Evolutionary conservation across 2,113 vertebrate genomes (phyloP).

Genomic region (Callopanchax toddi): DNA sequence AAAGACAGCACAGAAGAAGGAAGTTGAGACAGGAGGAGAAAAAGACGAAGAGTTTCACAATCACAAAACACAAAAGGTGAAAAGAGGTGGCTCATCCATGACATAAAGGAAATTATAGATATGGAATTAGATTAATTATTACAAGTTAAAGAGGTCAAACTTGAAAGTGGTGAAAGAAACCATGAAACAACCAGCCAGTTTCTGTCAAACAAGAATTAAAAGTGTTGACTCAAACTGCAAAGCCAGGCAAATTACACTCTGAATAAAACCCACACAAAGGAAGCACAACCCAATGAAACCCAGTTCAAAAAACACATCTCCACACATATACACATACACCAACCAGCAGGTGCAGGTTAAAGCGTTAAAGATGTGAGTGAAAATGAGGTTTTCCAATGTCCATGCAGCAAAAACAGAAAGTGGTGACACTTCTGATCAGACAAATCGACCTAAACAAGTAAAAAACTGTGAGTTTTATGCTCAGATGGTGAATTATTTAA

Average conservation of each 20-base stretch:
- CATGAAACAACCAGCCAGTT: conserved; percentile 24
- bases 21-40: conserved; percentile 15
- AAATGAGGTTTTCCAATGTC: conserved; percentile 33
- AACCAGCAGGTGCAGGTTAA: conserved; percentile 40
- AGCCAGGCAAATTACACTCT: conserved; percentile 45
- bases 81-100: not conserved
- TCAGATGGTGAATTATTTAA: not conserved
- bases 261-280: conserved; percentile 22
- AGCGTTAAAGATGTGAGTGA: conserved; percentile 31
- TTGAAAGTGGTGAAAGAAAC: conserved; percentile 18
- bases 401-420: conserved; percentile 64
- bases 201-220: conserved; percentile 25
- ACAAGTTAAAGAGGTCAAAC: not conserved
- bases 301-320: conserved; percentile 3
- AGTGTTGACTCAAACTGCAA: conserved; percentile 20
- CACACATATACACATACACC: conserved; percentile 25
- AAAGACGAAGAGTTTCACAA: conserved; percentile 7
- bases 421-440: conserved; percentile 17
- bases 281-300: conserved; percentile 37
- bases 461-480: conserved; percentile 1
- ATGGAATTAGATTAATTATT: not conserved
- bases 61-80: conserved; percentile 1
- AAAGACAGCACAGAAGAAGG: conserved; percentile 8
- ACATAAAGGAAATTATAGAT: not conserved
- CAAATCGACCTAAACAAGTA: conserved; percentile 1